phyloP scores from a whole-genome alignment of 2,888 invertebrate species.

The Lasioglossum calceatum region DNA sequence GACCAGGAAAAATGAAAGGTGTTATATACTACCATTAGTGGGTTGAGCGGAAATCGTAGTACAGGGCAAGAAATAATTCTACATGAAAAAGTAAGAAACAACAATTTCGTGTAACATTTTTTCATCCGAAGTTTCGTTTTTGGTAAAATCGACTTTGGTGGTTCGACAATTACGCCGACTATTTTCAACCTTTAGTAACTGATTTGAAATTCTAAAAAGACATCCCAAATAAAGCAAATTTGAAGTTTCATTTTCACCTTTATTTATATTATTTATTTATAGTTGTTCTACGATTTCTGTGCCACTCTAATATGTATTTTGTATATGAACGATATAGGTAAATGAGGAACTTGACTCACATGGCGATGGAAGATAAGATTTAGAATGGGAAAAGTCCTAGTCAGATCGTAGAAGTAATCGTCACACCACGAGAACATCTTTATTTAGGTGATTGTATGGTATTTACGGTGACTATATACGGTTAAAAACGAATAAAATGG shows the following conservation, averaged over 20 bases:
- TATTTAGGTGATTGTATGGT: slow-evolving; percentile 62
- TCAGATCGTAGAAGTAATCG: slow-evolving; percentile 68
- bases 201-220: too few relatives aligned
- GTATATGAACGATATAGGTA: not conserved
- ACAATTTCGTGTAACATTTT: too few relatives aligned
- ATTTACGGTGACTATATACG: not conserved
- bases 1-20: not conserved
- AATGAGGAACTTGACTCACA: slow-evolving; percentile 64
- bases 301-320: not conserved
- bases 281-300: not conserved
- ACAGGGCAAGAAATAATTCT: not conserved
- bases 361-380: slow-evolving; percentile 76
- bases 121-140: too few relatives aligned
- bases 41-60: not conserved
- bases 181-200: too few relatives aligned
- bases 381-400: slow-evolving; percentile 73
- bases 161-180: too few relatives aligned
- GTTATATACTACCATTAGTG: not conserved
- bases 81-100: not conserved
- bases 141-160: too few relatives aligned
- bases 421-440: slow-evolving; percentile 70
- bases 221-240: too few relatives aligned
- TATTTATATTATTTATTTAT: too few relatives aligned
- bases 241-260: too few relatives aligned
- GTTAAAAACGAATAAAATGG: slow-evolving; percentile 2